Percentiles rank a stretch among this genome's conserved stretches.
These are phyloP conservation scores for Meloidogyne floridensis DNA, from an alignment of 1,140 invertebrate genomes.

Conservation along the genomic window DNA sequence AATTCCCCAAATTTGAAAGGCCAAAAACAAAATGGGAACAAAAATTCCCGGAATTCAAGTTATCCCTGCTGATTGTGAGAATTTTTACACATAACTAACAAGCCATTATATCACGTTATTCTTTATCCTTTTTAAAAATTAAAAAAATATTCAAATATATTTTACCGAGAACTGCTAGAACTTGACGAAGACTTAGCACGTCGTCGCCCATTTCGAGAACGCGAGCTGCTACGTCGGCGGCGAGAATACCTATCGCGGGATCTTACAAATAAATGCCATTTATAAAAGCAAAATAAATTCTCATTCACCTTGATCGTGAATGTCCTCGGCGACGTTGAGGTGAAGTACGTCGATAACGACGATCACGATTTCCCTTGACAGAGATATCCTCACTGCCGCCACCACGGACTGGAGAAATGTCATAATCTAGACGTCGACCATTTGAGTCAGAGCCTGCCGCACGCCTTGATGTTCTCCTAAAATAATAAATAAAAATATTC, in stretches of 20 bases:
- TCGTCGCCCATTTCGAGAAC: background rate
- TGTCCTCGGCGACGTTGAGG: background rate
- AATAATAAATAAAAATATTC: background rate
- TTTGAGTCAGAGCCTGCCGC: background rate
- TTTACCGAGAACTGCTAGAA: background rate
- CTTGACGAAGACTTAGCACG: background rate
- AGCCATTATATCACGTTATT: too few relatives aligned
- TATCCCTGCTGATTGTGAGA: too few relatives aligned
- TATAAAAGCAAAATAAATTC: background rate
- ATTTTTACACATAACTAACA: too few relatives aligned
- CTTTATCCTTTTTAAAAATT: too few relatives aligned
- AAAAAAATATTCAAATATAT: background rate
- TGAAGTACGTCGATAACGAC: background rate
- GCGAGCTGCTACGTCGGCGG: background rate
- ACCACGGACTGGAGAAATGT: background rate
- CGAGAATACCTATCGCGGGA: background rate
- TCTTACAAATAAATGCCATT: background rate
- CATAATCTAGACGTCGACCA: background rate
- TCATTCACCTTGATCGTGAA: background rate
- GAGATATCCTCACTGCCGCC: background rate
- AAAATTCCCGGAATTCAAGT: too few relatives aligned
- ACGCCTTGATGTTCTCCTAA: background rate
- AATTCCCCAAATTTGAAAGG: too few relatives aligned
- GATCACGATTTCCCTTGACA: background rate
- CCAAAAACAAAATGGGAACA: too few relatives aligned